phyloP scores from a whole-genome alignment of 2,113 vertebrate genomes.

The Trinectes maculatus region DNA sequence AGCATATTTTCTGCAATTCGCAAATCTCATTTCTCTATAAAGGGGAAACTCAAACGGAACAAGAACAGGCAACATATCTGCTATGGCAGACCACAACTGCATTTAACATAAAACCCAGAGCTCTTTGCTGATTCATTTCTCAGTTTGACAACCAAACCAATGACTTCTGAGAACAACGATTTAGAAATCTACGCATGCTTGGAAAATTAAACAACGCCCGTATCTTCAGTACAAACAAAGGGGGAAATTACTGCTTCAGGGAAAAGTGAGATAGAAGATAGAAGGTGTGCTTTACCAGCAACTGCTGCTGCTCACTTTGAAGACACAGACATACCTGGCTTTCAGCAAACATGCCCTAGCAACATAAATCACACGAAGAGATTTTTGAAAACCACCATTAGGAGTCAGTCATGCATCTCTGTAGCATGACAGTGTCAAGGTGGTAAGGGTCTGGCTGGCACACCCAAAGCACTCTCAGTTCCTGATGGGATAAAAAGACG shows the following conservation, averaged over 20 bases:
- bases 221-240: constrained; percentile 35
- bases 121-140: constrained; percentile 1
- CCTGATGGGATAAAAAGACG: constrained; percentile 62
- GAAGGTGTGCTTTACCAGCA: constrained; percentile 30
- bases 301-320: constrained; percentile 46
- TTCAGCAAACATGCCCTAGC: constrained; percentile 68
- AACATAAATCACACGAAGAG: constrained; percentile 67
- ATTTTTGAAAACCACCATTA: constrained; percentile 73
- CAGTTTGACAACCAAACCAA: constrained; percentile 9
- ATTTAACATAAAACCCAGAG: constrained; percentile 10
- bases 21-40: constrained; percentile 6
- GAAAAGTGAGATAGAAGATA: constrained; percentile 46
- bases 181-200: constrained; percentile 24
- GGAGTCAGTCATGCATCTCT: constrained; percentile 72
- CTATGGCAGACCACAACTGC: constrained; percentile 4
- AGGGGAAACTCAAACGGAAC: constrained; percentile 8
- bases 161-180: constrained; percentile 26
- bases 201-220: constrained; percentile 39
- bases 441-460: constrained; percentile 58
- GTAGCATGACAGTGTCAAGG: constrained; percentile 67
- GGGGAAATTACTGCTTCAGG: constrained; percentile 29
- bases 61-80: constrained; percentile 16
- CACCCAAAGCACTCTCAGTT: constrained; percentile 42
- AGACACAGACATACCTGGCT: constrained; percentile 65
- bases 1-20: neutral